phyloP scores from a whole-genome alignment of 1,140 invertebrate genomes.

The Apis florea region DNA sequence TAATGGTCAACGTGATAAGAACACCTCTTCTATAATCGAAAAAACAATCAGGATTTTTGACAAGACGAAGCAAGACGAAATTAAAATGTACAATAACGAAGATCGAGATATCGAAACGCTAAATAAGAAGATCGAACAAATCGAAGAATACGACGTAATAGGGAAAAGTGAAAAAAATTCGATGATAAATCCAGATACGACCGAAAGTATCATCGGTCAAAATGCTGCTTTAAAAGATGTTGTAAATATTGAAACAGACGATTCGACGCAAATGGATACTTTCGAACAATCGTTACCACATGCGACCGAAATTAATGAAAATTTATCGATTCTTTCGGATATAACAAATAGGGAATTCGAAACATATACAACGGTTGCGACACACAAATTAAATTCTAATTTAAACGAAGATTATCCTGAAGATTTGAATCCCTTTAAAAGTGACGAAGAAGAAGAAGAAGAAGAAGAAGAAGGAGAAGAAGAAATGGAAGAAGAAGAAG shows the following conservation, averaged over 20 bases:
- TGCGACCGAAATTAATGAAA: neutral
- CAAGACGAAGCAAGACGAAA: neutral
- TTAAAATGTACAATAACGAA: neutral
- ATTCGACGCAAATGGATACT: neutral
- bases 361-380: neutral
- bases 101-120: neutral
- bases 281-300: neutral
- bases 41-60: conserved; percentile 73
- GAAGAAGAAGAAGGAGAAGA: neutral
- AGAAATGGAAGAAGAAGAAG: conserved; percentile 75
- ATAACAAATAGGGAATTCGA: neutral
- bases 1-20: conserved; percentile 30
- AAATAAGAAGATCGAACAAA: neutral
- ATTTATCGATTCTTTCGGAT: neutral
- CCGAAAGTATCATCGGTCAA: neutral
- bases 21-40: conserved; percentile 67
- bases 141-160: neutral
- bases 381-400: neutral
- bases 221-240: no score
- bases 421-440: conserved; percentile 89
- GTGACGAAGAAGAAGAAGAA: conserved; percentile 81
- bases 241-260: neutral
- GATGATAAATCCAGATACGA: neutral
- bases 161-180: neutral
- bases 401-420: conserved; percentile 83